Base-by-base conservation (phyloP, 2,113 vertebrate genomes). In the Campylorhamphus procurvoides region DNA sequence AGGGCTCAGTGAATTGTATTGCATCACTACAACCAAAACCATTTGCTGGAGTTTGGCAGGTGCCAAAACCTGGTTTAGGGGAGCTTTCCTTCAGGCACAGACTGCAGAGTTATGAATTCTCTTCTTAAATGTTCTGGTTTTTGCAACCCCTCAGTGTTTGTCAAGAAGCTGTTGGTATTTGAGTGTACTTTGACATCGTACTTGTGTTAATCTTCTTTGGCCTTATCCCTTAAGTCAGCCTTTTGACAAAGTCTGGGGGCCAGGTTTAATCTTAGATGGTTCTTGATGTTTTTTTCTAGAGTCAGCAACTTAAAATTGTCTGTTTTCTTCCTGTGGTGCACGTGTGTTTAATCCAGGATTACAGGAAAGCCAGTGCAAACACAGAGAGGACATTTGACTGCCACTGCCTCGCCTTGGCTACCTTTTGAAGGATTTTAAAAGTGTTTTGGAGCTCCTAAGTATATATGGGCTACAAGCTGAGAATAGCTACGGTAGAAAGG, bases 131-230 rank as follows among this genome's bases (percentile, higher is more conserved):
- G 66, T 91, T 64, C n/a, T 89, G 44, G 1, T 20, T 75, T 96
- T 97, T 94, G 94, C 10, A 18, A 16, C 63, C 39, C 39, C 19
- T 73, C 63, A n/a, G 33, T 94, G 63, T 96, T 97, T 95, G 72
- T 90, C 84, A 89, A 96, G 84, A 83, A 90, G 29, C 68, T 90
- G 63, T 90, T 95, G 67, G 46, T 93, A 37, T 95, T 87, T 87
- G 78, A 88, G 35, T 74, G 84, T 94, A 96, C 93, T 90, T 96
- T 96, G 96, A 83, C 89, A 94, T 91, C 18, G 0, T 94, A 42
- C 55, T 91, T 69, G 55, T 33, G 92, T 93, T 93, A 90, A 93
- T 94, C 87, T 90, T 59, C 75, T 63, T 71, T 33, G 56, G 72
- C 6, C 35, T 91, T 88, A 91, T 72, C 72, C 71, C 84, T 79